These are phyloP conservation scores for Rousettus madagascariensis DNA, from an alignment of 2,797 vertebrate genomes.

Conservation along the genomic window DNA sequence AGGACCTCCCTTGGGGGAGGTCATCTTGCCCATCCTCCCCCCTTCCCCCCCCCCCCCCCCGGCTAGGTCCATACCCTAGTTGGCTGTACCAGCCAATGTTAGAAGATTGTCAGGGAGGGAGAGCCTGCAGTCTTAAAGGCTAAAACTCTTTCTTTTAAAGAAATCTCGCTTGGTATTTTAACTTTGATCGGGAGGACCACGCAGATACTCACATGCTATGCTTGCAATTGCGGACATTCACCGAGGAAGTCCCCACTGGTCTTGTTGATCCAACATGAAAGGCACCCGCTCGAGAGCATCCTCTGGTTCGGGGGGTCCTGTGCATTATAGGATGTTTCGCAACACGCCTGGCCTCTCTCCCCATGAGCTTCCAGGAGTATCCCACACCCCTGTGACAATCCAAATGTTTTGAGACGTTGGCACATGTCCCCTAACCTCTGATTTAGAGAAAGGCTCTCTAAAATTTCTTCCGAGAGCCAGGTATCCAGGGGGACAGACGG, in stretches of 20 bases:
- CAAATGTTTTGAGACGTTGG: too few relatives aligned
- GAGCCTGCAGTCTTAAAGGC: background rate
- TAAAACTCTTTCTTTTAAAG: background rate
- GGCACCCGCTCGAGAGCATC: background rate
- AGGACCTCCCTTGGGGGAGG: background rate
- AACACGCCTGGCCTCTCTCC: background rate
- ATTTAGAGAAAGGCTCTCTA: background rate
- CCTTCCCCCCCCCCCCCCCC: background rate
- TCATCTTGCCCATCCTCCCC: background rate
- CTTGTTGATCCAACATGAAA: background rate
- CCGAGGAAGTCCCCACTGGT: rapidly evolving
- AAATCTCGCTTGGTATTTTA: background rate
- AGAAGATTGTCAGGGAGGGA: background rate
- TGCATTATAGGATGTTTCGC: background rate
- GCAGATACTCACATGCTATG: rapidly evolving
- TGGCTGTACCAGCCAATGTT: background rate
- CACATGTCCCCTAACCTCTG: background rate
- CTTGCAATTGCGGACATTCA: background rate
- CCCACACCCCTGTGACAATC: background rate
- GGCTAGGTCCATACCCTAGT: background rate
- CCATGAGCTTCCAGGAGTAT: too few relatives aligned
- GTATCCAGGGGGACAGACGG: background rate
- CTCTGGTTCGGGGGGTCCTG: background rate
- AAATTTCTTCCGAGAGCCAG: background rate
- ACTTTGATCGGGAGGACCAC: rapidly evolving